These are phyloP conservation scores for Protomyctophum bolini DNA, from an alignment of 2,113 vertebrate species.

Conservation along the genomic window DNA sequence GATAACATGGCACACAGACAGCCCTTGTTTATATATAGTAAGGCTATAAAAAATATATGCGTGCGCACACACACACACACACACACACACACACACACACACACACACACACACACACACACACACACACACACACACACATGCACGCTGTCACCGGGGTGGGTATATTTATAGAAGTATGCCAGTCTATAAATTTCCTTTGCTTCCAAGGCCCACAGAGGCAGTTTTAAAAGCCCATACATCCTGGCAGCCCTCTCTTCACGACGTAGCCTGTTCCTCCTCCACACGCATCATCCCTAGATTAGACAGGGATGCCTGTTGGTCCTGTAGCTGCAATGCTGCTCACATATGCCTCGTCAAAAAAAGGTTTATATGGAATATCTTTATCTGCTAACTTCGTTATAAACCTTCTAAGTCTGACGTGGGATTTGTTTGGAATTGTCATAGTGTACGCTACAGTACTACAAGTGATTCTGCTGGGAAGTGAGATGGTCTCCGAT, in stretches of 20 bases:
- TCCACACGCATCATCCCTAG: neutral
- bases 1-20: constrained; percentile 50
- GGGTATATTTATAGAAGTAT: constrained; percentile 66
- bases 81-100: too few species aligned
- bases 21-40: constrained; percentile 76
- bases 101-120: too few species aligned
- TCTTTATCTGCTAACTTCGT: constrained; percentile 16
- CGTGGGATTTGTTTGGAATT: constrained; percentile 34
- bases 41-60: constrained; percentile 51
- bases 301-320: neutral
- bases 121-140: too few species aligned
- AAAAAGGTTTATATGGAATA: neutral
- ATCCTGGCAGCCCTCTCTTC: constrained; percentile 12
- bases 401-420: constrained; percentile 11
- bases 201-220: constrained; percentile 16
- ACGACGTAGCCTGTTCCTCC: neutral
- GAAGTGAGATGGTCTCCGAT: constrained; percentile 48
- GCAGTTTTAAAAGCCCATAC: constrained; percentile 17
- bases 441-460: too few species aligned
- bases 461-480: too few species aligned
- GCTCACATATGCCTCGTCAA: constrained; percentile 16
- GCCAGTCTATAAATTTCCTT: constrained; percentile 45
- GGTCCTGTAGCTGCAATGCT: too few species aligned
- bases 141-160: too few species aligned
- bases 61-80: constrained; percentile 35